A percentile compares a stretch with the other conserved stretches of the same genome.
Conservation (phyloP, 2,113 vertebrate species). For the Maylandia zebra region DNA sequence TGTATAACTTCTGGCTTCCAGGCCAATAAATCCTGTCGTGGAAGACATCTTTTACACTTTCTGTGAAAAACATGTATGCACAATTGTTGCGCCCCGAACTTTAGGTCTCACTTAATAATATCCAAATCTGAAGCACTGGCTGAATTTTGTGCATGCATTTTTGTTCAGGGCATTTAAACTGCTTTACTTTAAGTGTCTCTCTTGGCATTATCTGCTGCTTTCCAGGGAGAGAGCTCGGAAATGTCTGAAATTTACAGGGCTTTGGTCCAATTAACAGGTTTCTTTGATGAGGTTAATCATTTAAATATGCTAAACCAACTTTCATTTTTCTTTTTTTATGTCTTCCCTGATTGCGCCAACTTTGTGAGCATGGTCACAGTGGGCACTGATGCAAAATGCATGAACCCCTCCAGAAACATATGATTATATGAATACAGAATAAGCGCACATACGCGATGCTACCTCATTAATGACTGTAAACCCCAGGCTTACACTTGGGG, state of each 20-base stretch:
- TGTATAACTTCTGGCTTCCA: not conserved
- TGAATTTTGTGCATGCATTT: not conserved
- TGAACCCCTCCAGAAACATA: not conserved
- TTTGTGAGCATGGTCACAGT: not conserved
- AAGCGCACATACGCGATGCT: not conserved
- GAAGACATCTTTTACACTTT: not conserved
- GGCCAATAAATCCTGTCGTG: not conserved
- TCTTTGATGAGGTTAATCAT: not conserved
- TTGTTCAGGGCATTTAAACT: not conserved
- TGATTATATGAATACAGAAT: not conserved
- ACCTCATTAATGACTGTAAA: constrained; percentile 28
- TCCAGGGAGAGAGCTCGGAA: not conserved
- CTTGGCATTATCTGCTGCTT: not conserved
- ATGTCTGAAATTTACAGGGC: not conserved
- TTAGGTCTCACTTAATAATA: not conserved
- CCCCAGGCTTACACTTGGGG: not conserved
- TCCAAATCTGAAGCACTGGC: not conserved
- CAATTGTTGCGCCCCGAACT: not conserved
- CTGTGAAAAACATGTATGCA: not conserved
- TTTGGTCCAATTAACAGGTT: not conserved
- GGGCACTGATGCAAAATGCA: constrained; percentile 19
- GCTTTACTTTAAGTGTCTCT: not conserved
- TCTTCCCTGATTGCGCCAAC: not conserved
- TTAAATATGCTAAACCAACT: not conserved
- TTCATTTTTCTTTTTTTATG: not conserved